Evolutionary conservation across 2,888 invertebrate genomes (phyloP).

Genomic region (Patella ulyssiponensis): DNA sequence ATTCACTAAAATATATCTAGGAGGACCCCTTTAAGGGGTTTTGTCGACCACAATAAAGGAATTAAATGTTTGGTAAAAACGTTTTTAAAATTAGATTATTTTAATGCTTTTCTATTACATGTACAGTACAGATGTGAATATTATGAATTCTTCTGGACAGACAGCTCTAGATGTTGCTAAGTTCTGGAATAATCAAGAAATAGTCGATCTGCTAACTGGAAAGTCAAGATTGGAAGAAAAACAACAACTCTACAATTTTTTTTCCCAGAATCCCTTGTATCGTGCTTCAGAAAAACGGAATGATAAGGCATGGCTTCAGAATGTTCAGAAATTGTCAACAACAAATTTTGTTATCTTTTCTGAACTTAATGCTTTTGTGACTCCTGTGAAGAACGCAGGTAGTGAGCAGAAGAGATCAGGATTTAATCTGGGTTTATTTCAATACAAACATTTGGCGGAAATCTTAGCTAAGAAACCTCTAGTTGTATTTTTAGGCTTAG

Average conservation of each 20-base stretch:
- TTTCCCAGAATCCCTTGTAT: slow-evolving; percentile 62
- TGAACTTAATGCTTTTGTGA: slow-evolving; percentile 54
- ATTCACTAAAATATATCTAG: too few species aligned
- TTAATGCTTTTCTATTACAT: too few species aligned
- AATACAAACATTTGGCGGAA: slow-evolving; percentile 48
- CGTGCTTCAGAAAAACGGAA: slow-evolving; percentile 65
- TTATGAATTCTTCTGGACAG: slow-evolving; percentile 68
- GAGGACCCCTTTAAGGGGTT: too few species aligned
- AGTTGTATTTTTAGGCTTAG: slow-evolving; percentile 63
- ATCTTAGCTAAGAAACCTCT: slow-evolving; percentile 47
- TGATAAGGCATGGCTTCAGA: slow-evolving; percentile 62
- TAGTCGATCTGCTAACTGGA: slow-evolving; percentile 47
- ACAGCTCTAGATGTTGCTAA: slow-evolving; percentile 68
- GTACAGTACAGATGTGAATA: slow-evolving; percentile 44
- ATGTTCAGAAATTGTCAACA: slow-evolving; percentile 45
- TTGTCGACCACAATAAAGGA: too few species aligned
- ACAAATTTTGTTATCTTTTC: slow-evolving; percentile 65
- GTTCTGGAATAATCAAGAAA: slow-evolving; percentile 67
- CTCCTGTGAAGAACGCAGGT: slow-evolving; percentile 27
- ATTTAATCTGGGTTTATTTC: slow-evolving; percentile 48
- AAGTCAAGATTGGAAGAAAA: slow-evolving; percentile 41
- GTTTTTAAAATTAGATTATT: too few species aligned
- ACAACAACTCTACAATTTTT: slow-evolving; percentile 59
- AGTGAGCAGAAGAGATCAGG: slow-evolving; percentile 32
- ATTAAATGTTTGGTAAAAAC: too few species aligned